Conservation (phyloP, 2,888 invertebrate species). For the Lochmaea crataegi region DNA sequence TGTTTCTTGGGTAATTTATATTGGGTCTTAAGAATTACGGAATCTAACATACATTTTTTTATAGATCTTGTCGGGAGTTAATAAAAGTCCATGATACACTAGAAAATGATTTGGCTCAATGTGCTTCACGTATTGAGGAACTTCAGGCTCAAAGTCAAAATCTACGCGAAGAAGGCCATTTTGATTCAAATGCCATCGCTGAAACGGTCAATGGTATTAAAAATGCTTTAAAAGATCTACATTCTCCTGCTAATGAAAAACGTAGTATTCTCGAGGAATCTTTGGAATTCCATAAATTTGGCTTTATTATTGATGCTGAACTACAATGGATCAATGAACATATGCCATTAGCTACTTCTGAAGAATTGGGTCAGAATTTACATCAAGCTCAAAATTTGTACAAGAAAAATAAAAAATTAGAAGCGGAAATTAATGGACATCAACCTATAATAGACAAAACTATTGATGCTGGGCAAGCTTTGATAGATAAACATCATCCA, state of each 20-base stretch:
- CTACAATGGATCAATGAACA: conserved; percentile 96
- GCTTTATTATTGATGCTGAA: conserved; percentile 92
- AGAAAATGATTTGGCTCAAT: conserved; percentile 87
- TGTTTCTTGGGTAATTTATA: neutral
- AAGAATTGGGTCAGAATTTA: conserved; percentile 83
- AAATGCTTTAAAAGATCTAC: conserved; percentile 76
- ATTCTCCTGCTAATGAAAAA: conserved; percentile 77
- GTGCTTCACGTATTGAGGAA: conserved; percentile 83
- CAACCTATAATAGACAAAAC: conserved; percentile 87
- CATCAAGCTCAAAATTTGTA: conserved; percentile 91
- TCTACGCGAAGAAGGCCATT: conserved; percentile 94
- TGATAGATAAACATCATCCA: conserved; percentile 83
- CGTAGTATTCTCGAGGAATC: conserved; percentile 86
- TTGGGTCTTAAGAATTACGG: too few relatives aligned
- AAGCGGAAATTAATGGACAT: conserved; percentile 89
- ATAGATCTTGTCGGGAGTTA: conserved; percentile 82
- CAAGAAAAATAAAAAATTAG: conserved; percentile 95
- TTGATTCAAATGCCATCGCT: conserved; percentile 89
- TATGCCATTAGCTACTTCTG: conserved; percentile 81
- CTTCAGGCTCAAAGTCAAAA: conserved; percentile 85
- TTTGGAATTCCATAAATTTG: conserved; percentile 89
- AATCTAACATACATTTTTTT: neutral
- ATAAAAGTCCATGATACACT: conserved; percentile 89
- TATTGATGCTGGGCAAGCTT: conserved; percentile 78
- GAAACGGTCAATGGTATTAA: conserved; percentile 81